These are phyloP conservation scores for Hydrocynus forskahlii DNA, from an alignment of 2,797 vertebrate genomes.

Conservation along the genomic window DNA sequence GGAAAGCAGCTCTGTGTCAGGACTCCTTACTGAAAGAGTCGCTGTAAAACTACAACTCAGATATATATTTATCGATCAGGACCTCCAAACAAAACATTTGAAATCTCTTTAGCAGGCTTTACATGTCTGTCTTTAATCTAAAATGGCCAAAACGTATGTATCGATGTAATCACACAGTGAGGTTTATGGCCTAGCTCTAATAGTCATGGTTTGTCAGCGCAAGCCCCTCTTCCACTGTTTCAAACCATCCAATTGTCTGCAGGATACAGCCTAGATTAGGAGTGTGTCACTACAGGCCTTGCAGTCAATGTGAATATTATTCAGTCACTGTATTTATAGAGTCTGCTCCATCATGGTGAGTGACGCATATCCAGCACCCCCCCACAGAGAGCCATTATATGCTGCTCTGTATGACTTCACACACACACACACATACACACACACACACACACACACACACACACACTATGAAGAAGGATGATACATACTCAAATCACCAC, in stretches of 20 bases:
- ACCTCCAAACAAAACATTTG: no score
- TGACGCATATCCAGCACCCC: conserved; percentile 28
- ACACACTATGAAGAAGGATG: conserved; percentile 19
- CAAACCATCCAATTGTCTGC: neutral
- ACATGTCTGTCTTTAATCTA: no score
- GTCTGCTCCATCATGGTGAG: conserved; percentile 18
- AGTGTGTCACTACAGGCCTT: conserved; percentile 25
- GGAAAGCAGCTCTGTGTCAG: no score
- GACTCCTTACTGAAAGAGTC: no score
- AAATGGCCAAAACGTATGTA: no score
- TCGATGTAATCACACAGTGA: no score
- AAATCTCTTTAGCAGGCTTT: no score
- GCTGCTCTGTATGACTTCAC: conserved; percentile 4
- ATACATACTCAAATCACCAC: conserved; percentile 38
- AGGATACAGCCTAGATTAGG: conserved; percentile 20
- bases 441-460: conserved; percentile 14
- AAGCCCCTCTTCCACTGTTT: conserved; percentile 10
- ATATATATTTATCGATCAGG: no score
- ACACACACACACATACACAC: conserved; percentile 4
- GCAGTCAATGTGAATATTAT: conserved; percentile 46
- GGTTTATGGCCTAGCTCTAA: neutral
- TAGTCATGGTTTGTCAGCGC: neutral
- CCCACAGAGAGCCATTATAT: conserved; percentile 25
- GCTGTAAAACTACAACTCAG: no score
- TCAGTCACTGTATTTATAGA: conserved; percentile 33